Evolutionary conservation across 2,113 vertebrate species (phyloP).

Genomic region (Rana temporaria): DNA sequence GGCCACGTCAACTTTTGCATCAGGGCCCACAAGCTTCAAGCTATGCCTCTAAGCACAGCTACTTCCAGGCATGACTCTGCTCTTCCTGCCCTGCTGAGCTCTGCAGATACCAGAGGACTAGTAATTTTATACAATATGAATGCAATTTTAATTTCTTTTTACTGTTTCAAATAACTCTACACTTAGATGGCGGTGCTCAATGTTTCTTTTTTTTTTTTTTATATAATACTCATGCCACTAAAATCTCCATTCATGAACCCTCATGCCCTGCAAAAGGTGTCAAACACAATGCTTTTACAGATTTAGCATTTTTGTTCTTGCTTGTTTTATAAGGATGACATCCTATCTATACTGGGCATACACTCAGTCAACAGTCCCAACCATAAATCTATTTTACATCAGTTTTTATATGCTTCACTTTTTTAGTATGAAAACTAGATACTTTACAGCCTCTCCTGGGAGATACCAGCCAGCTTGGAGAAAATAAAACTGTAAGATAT

Average conservation of each 20-base stretch:
- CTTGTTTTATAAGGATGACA: slow-evolving; percentile 38
- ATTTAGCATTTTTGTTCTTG: slow-evolving; percentile 28
- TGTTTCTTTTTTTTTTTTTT: too few species aligned
- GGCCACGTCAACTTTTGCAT: too few species aligned
- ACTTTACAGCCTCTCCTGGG: slow-evolving; percentile 51
- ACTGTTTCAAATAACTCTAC: too few species aligned
- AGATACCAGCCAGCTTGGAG: slow-evolving; percentile 33
- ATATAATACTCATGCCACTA: neutral
- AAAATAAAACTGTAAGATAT: slow-evolving; percentile 45
- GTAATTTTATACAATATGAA: too few species aligned
- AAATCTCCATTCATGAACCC: slow-evolving; percentile 24
- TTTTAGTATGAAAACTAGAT: slow-evolving; percentile 52
- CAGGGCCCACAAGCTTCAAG: too few species aligned
- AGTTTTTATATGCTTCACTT: slow-evolving; percentile 42
- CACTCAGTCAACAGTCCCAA: slow-evolving; percentile 25
- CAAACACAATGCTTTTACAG: slow-evolving; percentile 18
- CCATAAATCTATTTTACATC: slow-evolving; percentile 47
- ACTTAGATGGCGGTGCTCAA: too few species aligned
- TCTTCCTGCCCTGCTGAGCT: too few species aligned
- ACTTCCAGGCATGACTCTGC: too few species aligned
- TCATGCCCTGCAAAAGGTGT: slow-evolving; percentile 6
- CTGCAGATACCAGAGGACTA: too few species aligned
- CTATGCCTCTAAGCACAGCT: too few species aligned
- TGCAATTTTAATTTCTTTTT: too few species aligned
- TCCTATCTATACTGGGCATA: slow-evolving; percentile 17